A percentile compares a stretch with the other conserved stretches of the same genome.
Conservation (phyloP, 2,113 vertebrate species). For the Parus major region DNA sequence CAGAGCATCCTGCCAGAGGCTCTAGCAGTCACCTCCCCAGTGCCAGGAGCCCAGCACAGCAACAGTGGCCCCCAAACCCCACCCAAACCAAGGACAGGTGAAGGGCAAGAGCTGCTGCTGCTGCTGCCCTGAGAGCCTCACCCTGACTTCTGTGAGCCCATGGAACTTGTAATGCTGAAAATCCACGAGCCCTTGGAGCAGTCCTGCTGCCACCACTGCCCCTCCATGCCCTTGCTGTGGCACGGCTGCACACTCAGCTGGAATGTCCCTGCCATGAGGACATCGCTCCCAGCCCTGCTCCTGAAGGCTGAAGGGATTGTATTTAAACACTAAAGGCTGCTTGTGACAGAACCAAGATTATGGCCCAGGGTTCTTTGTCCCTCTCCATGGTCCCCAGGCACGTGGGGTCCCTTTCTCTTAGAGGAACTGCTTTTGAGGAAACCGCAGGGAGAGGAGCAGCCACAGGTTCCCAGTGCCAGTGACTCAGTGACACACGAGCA, state of each 20-base stretch:
- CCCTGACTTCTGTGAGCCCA: background rate
- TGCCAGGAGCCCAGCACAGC: background rate
- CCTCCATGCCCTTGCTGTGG: fast-evolving
- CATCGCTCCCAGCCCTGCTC: background rate
- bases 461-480: background rate
- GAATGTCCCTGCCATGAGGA: background rate
- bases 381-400: background rate
- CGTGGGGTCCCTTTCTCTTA: background rate
- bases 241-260: background rate
- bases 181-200: no score
- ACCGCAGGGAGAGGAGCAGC: background rate
- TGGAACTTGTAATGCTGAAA: background rate
- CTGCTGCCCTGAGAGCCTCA: background rate
- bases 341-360: background rate
- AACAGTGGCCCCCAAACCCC: background rate
- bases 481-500: background rate
- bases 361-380: background rate
- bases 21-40: background rate
- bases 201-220: background rate
- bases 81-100: background rate
- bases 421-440: constrained; percentile 54
- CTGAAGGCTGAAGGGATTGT: background rate
- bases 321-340: background rate
- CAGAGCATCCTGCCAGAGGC: background rate
- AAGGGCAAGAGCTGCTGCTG: background rate